A percentile compares a stretch with the other conserved stretches of the same genome.
Evolutionary conservation across 2,113 vertebrate species (phyloP).

Genomic region (Stictonetta naevosa): DNA sequence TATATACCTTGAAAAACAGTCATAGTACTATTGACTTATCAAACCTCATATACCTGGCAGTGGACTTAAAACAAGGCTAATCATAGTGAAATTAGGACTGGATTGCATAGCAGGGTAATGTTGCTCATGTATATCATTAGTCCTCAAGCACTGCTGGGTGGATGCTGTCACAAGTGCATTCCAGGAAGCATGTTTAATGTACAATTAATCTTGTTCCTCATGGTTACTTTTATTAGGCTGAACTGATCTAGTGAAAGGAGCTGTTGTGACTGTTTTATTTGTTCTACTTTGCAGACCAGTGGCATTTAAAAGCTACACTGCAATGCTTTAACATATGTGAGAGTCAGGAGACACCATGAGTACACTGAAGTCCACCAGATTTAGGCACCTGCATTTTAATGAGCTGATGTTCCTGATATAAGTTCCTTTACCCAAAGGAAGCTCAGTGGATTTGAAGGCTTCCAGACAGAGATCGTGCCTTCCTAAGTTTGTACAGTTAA

Average conservation of each 20-base stretch:
- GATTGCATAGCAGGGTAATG: neutral
- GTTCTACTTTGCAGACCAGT: neutral
- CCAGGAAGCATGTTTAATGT: neutral
- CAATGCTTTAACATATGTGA: neutral
- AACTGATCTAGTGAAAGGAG: neutral
- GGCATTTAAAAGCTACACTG: neutral
- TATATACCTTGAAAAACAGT: neutral
- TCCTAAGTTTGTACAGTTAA: neutral
- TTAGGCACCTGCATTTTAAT: neutral
- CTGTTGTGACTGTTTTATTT: neutral
- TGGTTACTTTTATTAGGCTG: conserved; percentile 11
- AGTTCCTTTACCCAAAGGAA: neutral
- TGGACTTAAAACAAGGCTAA: neutral
- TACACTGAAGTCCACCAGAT: neutral
- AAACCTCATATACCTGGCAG: neutral
- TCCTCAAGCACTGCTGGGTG: neutral
- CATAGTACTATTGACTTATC: neutral
- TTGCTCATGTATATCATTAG: neutral
- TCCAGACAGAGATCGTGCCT: neutral
- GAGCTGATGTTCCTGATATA: neutral
- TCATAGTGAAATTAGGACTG: neutral
- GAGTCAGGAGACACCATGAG: neutral
- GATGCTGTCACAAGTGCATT: neutral
- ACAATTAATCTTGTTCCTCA: conserved; percentile 12
- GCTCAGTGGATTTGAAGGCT: neutral